Evolutionary conservation across 2,113 vertebrate species (phyloP).

Genomic region (Alaudala cheleensis): DNA sequence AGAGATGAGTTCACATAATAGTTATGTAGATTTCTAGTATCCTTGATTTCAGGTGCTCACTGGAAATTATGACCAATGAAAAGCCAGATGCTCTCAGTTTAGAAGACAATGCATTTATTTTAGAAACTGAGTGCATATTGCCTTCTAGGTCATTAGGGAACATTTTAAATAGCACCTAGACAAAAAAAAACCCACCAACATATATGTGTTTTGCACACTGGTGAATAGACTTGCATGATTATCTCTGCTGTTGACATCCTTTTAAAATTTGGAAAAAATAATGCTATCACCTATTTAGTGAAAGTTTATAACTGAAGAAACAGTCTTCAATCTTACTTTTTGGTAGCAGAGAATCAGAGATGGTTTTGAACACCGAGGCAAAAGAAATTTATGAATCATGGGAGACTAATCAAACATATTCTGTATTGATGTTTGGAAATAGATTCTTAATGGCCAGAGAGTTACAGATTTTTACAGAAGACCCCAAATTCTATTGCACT

Average conservation of each 20-base stretch:
- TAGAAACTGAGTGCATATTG: neutral
- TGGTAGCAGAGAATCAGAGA: neutral
- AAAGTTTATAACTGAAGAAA: neutral
- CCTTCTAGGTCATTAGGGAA: neutral
- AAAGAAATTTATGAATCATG: neutral
- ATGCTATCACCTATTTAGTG: neutral
- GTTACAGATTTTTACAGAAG: neutral
- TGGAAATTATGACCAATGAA: neutral
- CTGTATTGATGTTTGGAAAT: neutral
- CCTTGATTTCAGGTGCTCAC: neutral
- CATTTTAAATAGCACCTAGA: neutral
- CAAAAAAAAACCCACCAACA: accelerated
- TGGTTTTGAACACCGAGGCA: neutral
- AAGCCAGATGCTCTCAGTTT: neutral
- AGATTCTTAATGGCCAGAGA: neutral
- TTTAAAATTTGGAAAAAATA: neutral
- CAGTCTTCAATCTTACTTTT: neutral
- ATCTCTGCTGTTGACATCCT: neutral
- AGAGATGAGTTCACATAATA: neutral
- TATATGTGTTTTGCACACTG: neutral
- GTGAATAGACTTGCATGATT: neutral
- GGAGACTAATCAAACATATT: neutral
- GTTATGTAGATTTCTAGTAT: neutral
- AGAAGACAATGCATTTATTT: neutral
- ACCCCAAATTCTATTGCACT: neutral